Conservation (phyloP, 92 coral and sea anemone species). For the Porites rus region DNA sequence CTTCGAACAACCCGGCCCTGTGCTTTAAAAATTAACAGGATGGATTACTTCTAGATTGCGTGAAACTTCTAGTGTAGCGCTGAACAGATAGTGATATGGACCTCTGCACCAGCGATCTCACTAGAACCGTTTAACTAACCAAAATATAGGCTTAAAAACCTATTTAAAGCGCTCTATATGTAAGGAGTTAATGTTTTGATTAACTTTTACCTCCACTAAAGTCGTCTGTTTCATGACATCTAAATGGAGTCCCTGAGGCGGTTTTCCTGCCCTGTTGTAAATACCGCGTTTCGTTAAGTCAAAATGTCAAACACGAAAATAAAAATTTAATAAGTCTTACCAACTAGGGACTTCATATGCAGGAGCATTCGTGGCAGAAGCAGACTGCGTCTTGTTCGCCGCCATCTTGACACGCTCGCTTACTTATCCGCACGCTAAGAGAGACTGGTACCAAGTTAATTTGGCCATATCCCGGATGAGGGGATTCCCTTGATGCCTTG, state of each 20-base stretch:
- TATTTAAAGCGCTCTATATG: neutral
- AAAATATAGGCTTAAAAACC: too few species aligned
- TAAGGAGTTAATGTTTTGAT: slow-evolving; percentile 10
- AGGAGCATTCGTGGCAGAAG: slow-evolving; percentile 48
- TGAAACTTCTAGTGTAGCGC: too few species aligned
- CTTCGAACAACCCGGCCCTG: too few species aligned
- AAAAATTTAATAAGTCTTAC: slow-evolving; percentile 52
- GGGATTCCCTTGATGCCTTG: slow-evolving; percentile 11
- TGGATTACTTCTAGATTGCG: too few species aligned
- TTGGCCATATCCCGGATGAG: slow-evolving; percentile 46
- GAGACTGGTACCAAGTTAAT: slow-evolving; percentile 45
- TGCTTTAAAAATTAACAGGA: too few species aligned
- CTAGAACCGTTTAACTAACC: too few species aligned
- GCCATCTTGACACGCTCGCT: slow-evolving; percentile 82
- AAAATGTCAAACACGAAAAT: neutral
- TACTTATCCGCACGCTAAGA: neutral
- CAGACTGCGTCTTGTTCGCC: slow-evolving; percentile 68
- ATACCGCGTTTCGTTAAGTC: slow-evolving; percentile 4
- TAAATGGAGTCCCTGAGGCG: slow-evolving; percentile 94
- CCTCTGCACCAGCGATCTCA: too few species aligned
- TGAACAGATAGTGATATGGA: too few species aligned
- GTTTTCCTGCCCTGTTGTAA: slow-evolving; percentile 93
- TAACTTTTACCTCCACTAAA: slow-evolving; percentile 81
- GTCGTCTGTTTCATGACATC: slow-evolving; percentile 93
- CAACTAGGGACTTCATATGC: slow-evolving; percentile 87